Base-by-base conservation (phyloP, 2,113 vertebrate species). In the Lamprotornis superbus region DNA sequence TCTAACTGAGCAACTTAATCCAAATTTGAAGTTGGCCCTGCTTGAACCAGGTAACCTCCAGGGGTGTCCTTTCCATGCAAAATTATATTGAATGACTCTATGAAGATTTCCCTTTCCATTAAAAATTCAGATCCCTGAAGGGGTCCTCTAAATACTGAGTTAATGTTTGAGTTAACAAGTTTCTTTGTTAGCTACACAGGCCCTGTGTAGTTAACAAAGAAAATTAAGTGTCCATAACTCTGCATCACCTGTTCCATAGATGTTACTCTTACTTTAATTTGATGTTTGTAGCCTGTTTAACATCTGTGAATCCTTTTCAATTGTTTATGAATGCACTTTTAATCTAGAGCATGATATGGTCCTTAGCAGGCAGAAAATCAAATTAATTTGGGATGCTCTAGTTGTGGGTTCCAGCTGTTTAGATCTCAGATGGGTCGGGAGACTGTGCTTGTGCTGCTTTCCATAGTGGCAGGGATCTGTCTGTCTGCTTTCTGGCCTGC, bases 361-460 rank as follows among this genome's bases (percentile, higher is more conserved):
- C 65, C 19, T 82, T 59, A 78, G 35, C 55, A 70, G 76, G 24
- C 47, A 64, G n/a, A 65, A 27, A 22, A 82, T 88, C 37, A 33
- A 49, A 57, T 74, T 24, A 60, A 50, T 67, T 84, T 69, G 50
- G 16, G 42, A 8, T 70, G 30, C 39, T 63, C 24, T 53, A 22
- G 12, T 57, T 93, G 49, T 65, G 46, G 13, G 20, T 15, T 88
- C 18, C 67, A 55, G 25, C 53, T 90, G 24, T 56, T 89, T 24
- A 47, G 11, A 19, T 30, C 37, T 85, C 25, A 42, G 18, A 30
- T 0, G 4, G 16, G 23, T 1, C 1, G 31, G 30, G 20, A 0
- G 2, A 40, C 49, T 78, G 11, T 81, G 40, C 28, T 83, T 77
- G 15, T 70, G 47, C 42, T 59, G 30, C 53, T 69, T 59, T 87